Conservation (phyloP, 2,888 invertebrate species). For the Tillus elongatus region DNA sequence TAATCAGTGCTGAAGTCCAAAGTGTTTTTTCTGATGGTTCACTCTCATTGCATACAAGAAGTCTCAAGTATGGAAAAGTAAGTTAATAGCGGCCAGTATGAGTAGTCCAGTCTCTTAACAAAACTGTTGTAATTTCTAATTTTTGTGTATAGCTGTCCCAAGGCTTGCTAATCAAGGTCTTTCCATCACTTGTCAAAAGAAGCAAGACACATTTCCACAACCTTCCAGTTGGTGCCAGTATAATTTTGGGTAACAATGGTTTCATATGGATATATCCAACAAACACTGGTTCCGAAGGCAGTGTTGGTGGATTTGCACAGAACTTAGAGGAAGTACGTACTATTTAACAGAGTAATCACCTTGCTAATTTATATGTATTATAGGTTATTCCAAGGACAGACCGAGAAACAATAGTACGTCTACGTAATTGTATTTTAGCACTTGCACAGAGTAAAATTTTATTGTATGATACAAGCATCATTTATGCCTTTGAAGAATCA, state of each 20-base stretch:
- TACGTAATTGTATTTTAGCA: slow-evolving; percentile 83
- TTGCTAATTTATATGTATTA: slow-evolving; percentile 19
- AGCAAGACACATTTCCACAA: slow-evolving; percentile 95
- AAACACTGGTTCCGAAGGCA: slow-evolving; percentile 52
- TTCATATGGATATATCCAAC: slow-evolving; percentile 87
- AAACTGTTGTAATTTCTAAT: not conserved
- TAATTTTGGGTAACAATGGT: slow-evolving; percentile 95
- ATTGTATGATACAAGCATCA: slow-evolving; percentile 85
- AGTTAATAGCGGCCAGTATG: slow-evolving; percentile 10
- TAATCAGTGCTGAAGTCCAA: slow-evolving; percentile 97
- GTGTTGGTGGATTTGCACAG: slow-evolving; percentile 67
- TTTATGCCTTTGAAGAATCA: slow-evolving; percentile 84
- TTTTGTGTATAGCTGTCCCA: slow-evolving; percentile 58
- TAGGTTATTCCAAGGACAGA: slow-evolving; percentile 63
- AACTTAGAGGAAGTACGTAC: slow-evolving; percentile 54
- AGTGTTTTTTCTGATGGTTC: slow-evolving; percentile 86
- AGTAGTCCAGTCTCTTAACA: no score
- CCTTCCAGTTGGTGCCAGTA: slow-evolving; percentile 79
- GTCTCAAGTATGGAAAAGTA: slow-evolving; percentile 94
- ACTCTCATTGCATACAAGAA: slow-evolving; percentile 88
- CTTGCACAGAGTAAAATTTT: slow-evolving; percentile 81
- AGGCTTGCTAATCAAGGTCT: slow-evolving; percentile 82
- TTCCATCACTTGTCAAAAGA: slow-evolving; percentile 82
- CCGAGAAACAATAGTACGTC: slow-evolving; percentile 77
- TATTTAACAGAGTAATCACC: slow-evolving; percentile 1